A percentile compares a stretch with the other conserved stretches of the same genome.
Evolutionary conservation across 2,888 invertebrate genomes (phyloP).

Genomic region (Dusona sp.): DNA sequence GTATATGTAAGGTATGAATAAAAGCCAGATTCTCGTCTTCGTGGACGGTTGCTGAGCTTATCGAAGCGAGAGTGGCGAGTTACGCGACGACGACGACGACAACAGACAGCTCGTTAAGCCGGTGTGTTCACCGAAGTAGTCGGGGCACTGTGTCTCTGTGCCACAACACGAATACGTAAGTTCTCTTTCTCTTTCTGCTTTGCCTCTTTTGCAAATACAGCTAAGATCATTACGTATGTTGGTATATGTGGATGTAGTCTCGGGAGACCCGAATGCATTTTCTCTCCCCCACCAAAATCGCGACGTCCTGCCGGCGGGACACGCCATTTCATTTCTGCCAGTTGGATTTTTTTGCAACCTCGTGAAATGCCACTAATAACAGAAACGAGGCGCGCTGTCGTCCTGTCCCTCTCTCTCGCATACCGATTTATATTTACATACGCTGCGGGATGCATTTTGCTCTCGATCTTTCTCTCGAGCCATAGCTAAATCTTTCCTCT

Average conservation of each 20-base stretch:
- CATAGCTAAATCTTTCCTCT: conserved; percentile 47
- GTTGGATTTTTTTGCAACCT: conserved; percentile 69
- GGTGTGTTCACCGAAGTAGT: conserved; percentile 60
- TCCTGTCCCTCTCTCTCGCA: conserved; percentile 26
- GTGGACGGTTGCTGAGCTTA: conserved; percentile 64
- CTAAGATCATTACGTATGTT: conserved; percentile 28
- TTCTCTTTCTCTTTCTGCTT: conserved; percentile 27
- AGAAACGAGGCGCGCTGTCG: conserved; percentile 63
- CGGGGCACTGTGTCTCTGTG: conserved; percentile 69
- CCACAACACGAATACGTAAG: conserved; percentile 62
- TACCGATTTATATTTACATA: conserved; percentile 77
- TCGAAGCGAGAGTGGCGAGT: conserved; percentile 73
- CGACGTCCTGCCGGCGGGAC: conserved; percentile 53
- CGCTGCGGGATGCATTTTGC: conserved; percentile 68
- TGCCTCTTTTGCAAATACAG: conserved; percentile 26
- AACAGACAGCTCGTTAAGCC: conserved; percentile 75
- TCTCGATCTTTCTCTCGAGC: conserved; percentile 53
- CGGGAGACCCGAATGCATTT: conserved; percentile 68
- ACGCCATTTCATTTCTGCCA: conserved; percentile 77
- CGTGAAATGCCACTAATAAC: conserved; percentile 78
- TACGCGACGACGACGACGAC: conserved; percentile 66
- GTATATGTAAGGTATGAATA: not conserved
- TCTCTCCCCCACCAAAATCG: conserved; percentile 25
- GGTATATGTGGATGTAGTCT: conserved; percentile 31
- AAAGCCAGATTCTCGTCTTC: conserved; percentile 42